Conservation (phyloP, 2,797 vertebrate genomes). For the Nothura maculosa region DNA sequence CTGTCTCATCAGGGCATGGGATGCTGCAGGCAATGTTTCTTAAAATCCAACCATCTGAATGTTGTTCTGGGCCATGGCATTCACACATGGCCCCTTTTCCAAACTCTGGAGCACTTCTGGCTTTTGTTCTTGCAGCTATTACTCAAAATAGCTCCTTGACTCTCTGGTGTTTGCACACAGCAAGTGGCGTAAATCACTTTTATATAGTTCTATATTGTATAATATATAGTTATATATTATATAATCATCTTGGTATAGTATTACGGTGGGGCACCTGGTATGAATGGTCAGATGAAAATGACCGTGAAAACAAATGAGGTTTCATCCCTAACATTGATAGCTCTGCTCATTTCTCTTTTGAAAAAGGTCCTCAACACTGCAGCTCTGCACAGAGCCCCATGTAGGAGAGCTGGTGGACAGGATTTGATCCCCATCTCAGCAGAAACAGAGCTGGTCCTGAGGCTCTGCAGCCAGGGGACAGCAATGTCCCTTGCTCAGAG, state of each 20-base stretch:
- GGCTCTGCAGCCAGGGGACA: not conserved
- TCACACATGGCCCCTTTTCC: not conserved
- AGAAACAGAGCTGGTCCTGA: not conserved
- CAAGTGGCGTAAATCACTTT: not conserved
- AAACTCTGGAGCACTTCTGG: not conserved
- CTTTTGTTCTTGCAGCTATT: not conserved
- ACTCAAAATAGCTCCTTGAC: not conserved
- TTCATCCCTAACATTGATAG: no score
- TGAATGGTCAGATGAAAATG: not conserved
- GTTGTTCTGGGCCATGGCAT: not conserved
- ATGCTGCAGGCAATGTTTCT: not conserved
- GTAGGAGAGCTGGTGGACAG: rapidly evolving
- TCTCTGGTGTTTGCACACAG: not conserved
- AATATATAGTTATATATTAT: no score
- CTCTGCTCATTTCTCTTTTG: not conserved
- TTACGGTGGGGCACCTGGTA: no score
- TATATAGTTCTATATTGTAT: not conserved
- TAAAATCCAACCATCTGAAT: not conserved
- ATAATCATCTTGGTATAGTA: not conserved
- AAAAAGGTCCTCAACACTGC: not conserved
- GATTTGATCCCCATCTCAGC: not conserved
- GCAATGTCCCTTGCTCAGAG: not conserved
- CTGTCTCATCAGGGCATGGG: not conserved
- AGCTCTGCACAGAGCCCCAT: no score
- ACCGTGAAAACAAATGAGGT: not conserved